Conservation (phyloP, 2,888 invertebrate genomes). For the Clusia tigrina region DNA sequence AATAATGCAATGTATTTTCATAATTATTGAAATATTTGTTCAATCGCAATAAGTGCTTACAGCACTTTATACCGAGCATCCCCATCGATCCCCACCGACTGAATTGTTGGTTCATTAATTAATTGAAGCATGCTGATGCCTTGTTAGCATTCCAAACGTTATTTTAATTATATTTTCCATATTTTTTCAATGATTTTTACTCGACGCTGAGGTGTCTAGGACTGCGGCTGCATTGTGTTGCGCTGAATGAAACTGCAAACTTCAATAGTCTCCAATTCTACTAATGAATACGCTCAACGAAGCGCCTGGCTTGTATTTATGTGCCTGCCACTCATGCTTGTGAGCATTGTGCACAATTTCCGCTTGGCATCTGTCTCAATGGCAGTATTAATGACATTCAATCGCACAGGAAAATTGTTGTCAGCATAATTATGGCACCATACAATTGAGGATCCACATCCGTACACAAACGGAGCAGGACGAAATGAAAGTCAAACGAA, state of each 20-base stretch:
- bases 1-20: too few relatives aligned
- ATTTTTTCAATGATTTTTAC: not conserved
- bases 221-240: not conserved
- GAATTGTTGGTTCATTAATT: too few relatives aligned
- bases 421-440: conserved; percentile 50
- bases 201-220: too few relatives aligned
- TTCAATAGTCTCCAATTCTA: conserved; percentile 12
- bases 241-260: not conserved
- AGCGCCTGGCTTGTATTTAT: too few relatives aligned
- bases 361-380: conserved; percentile 50
- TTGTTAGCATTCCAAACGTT: not conserved
- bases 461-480: not conserved
- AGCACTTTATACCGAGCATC: too few relatives aligned
- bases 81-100: too few relatives aligned
- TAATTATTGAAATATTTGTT: too few relatives aligned
- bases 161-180: not conserved
- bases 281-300: conserved; percentile 8
- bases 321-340: too few relatives aligned
- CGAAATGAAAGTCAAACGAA: not conserved
- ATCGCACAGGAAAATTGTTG: conserved; percentile 38
- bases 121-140: too few relatives aligned
- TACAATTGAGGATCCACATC: not conserved
- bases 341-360: conserved; percentile 31
- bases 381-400: conserved; percentile 54
- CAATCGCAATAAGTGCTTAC: too few relatives aligned